Evolutionary conservation across 2,113 vertebrate genomes (phyloP).

Genomic region (Cepphus grylle): DNA sequence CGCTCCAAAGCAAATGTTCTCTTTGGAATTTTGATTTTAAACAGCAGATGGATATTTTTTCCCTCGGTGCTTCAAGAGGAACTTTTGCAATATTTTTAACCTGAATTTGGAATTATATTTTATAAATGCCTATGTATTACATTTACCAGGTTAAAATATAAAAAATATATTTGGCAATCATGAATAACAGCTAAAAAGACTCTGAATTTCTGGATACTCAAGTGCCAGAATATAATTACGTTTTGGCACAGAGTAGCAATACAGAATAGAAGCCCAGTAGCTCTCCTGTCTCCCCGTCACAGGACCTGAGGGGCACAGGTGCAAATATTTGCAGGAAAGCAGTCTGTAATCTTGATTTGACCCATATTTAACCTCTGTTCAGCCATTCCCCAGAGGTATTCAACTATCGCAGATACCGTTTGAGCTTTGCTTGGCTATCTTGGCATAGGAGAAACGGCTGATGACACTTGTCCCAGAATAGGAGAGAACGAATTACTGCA

Average conservation of each 20-base stretch:
- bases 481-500: not conserved
- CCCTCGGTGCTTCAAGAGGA: not conserved
- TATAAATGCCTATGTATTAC: not conserved
- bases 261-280: not conserved
- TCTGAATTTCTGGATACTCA: not conserved
- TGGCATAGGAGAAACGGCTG: not conserved
- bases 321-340: not conserved
- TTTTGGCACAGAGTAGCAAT: not conserved
- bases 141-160: not conserved
- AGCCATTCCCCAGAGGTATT: not conserved
- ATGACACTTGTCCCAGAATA: not conserved
- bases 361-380: not conserved
- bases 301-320: not conserved
- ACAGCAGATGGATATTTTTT: not conserved
- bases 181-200: not conserved
- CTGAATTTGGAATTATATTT: not conserved
- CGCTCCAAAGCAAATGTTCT: constrained; percentile 6
- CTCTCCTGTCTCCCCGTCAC: not conserved
- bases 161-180: not conserved
- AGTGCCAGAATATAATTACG: not conserved
- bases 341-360: not conserved
- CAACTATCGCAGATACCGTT: not conserved
- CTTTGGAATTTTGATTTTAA: constrained; percentile 21
- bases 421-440: not conserved
- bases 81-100: not conserved